phyloP scores from a whole-genome alignment of 2,113 vertebrate genomes.

The Calyptomena viridis region DNA sequence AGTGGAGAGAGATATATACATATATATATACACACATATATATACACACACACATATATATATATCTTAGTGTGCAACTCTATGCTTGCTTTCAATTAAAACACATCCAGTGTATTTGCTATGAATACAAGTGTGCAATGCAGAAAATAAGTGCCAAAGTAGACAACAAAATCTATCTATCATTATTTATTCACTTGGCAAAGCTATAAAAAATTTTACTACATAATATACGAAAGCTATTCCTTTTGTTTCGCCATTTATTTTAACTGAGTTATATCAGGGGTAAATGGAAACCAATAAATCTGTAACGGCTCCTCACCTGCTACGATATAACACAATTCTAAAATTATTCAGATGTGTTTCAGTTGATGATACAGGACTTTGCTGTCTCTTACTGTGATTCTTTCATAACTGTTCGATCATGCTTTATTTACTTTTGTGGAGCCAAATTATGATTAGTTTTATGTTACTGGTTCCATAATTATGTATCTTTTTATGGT shows the following conservation, averaged over 20 bases:
- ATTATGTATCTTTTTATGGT: background rate
- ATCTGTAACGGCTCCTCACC: background rate
- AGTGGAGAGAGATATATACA: too few species aligned
- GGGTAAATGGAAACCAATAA: constrained; percentile 15
- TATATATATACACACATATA: too few species aligned
- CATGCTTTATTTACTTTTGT: background rate
- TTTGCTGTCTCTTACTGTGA: background rate
- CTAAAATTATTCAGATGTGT: background rate
- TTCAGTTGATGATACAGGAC: background rate
- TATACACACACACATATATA: too few species aligned
- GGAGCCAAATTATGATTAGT: background rate
- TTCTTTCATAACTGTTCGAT: background rate
- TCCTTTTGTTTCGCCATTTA: constrained; percentile 19
- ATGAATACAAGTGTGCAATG: constrained; percentile 4
- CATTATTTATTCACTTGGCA: constrained; percentile 30
- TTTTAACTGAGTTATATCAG: constrained; percentile 27
- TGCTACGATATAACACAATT: background rate
- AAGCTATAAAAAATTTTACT: constrained; percentile 5
- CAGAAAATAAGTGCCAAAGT: background rate
- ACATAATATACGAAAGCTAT: constrained; percentile 2
- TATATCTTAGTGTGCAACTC: background rate
- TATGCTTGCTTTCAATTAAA: constrained; percentile 22
- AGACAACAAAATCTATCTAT: background rate
- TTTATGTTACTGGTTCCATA: background rate
- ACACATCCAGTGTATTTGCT: background rate